A percentile compares a stretch with the other conserved stretches of the same genome.
These are phyloP conservation scores for Busseola fusca DNA, from an alignment of 2,888 invertebrate genomes.

Conservation along the genomic window DNA sequence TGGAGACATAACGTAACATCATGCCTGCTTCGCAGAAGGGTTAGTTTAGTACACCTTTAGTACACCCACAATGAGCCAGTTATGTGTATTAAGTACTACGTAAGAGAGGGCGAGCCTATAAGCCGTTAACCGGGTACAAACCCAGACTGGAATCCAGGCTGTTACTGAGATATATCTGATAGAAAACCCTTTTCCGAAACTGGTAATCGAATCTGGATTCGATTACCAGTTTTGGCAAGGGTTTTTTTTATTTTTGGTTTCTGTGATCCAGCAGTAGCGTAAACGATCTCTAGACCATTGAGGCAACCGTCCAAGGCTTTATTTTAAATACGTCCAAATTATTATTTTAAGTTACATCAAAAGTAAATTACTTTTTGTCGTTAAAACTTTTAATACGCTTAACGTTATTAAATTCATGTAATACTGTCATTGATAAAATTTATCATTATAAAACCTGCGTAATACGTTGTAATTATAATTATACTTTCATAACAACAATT, in stretches of 20 bases:
- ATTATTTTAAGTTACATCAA: slow-evolving; percentile 11
- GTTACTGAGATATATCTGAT: not conserved
- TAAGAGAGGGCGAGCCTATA: not conserved
- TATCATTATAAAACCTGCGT: slow-evolving; percentile 68
- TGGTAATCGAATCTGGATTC: no score
- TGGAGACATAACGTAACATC: not conserved
- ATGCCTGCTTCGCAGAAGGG: not conserved
- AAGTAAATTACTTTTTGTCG: slow-evolving; percentile 47
- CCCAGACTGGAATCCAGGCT: no score
- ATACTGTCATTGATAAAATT: slow-evolving; percentile 70
- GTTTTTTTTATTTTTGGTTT: no score
- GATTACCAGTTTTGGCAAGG: no score
- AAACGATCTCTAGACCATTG: no score
- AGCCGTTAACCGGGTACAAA: not conserved
- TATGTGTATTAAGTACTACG: not conserved
- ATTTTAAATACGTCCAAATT: not conserved
- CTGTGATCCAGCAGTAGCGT: not conserved
- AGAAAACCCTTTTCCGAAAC: not conserved
- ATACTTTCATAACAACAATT: slow-evolving; percentile 84
- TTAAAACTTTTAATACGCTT: slow-evolving; percentile 62
- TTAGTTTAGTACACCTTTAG: not conserved
- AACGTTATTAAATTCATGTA: slow-evolving; percentile 70
- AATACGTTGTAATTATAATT: slow-evolving; percentile 79
- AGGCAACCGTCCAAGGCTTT: not conserved
- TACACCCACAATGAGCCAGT: not conserved